These are phyloP conservation scores for Cyrtonyx montezumae DNA, from an alignment of 2,113 vertebrate species.

Conservation along the genomic window DNA sequence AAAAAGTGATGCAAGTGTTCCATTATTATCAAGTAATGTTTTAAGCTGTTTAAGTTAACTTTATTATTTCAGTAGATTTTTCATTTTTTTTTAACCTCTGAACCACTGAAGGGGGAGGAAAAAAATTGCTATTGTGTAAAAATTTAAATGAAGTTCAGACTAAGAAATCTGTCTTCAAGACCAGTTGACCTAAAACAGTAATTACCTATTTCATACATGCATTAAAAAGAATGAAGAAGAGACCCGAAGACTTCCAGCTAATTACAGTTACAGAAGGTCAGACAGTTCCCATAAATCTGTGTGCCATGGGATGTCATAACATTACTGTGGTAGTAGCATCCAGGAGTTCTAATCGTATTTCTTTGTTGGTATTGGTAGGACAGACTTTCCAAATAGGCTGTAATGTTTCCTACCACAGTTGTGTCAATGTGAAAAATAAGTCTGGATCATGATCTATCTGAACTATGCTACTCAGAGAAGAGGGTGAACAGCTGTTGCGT, in stretches of 20 bases:
- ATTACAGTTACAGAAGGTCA: slow-evolving; percentile 28
- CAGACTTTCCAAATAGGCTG: slow-evolving; percentile 7
- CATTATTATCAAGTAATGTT: background rate
- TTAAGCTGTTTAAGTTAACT: background rate
- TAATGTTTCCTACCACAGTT: background rate
- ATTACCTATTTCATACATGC: background rate
- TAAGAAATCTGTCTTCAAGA: background rate
- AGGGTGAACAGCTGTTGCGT: slow-evolving; percentile 3
- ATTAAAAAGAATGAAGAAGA: background rate
- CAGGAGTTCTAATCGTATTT: background rate
- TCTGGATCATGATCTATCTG: slow-evolving; percentile 1
- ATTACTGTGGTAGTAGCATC: background rate
- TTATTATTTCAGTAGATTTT: background rate
- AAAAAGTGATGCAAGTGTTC: background rate
- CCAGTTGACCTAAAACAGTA: background rate
- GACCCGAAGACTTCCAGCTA: background rate
- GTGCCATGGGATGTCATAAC: slow-evolving; percentile 30
- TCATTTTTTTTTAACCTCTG: background rate
- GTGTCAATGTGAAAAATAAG: slow-evolving; percentile 8
- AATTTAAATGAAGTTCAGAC: background rate
- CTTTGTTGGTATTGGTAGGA: background rate
- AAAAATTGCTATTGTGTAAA: background rate
- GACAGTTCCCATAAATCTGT: slow-evolving; percentile 55
- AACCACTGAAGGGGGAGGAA: background rate
- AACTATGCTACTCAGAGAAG: background rate